phyloP scores from a whole-genome alignment of 1,140 invertebrate genomes.

The Leptinotarsa defecta region DNA sequence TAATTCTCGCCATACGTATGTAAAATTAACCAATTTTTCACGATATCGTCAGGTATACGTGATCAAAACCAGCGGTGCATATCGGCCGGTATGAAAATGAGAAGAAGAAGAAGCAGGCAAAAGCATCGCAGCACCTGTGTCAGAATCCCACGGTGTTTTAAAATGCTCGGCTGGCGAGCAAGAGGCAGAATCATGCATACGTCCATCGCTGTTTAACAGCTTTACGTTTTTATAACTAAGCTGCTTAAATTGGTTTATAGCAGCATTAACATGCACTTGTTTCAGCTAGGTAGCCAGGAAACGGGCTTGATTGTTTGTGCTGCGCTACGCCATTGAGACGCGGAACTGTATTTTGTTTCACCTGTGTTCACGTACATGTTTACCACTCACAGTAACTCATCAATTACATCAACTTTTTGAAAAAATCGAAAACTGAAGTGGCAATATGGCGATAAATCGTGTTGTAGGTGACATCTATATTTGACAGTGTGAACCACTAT shows the following conservation, averaged over 20 bases:
- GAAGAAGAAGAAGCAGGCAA: slow-evolving; percentile 3
- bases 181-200: slow-evolving; percentile 25
- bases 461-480: too few relatives aligned
- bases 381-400: too few relatives aligned
- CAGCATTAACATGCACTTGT: slow-evolving; percentile 20
- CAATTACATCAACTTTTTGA: too few relatives aligned
- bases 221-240: slow-evolving; percentile 39
- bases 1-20: not conserved
- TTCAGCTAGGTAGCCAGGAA: slow-evolving; percentile 15
- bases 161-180: slow-evolving; percentile 6
- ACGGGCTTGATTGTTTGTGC: not conserved
- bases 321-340: not conserved
- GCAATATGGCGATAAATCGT: too few relatives aligned
- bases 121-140: slow-evolving; percentile 34
- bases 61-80: not conserved
- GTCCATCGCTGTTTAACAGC: slow-evolving; percentile 30
- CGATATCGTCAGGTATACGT: not conserved
- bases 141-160: slow-evolving; percentile 40
- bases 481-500: too few relatives aligned
- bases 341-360: too few relatives aligned
- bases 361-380: too few relatives aligned
- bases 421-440: too few relatives aligned
- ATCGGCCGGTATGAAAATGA: slow-evolving; percentile 1
- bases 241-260: slow-evolving; percentile 38
- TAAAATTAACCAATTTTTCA: not conserved